Base-by-base conservation (phyloP, 1,140 invertebrate species). In the Drosophila neocordata region DNA sequence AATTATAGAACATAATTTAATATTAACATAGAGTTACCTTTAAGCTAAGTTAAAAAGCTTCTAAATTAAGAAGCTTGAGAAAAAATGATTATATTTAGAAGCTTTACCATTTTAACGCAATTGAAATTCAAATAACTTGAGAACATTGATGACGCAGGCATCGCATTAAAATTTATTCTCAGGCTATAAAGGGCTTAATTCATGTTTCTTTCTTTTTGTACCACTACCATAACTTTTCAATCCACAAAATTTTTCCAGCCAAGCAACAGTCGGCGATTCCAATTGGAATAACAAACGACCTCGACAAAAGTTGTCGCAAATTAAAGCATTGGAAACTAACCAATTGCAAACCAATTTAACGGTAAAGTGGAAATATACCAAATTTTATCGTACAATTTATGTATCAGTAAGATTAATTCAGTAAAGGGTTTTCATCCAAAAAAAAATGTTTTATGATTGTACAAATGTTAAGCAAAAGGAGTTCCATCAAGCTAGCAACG, bases 261-360 rank as follows among this genome's bases (percentile, higher is more conserved):
- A 20, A 27, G 48, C 63, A 65, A 60, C 69, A 73, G 67, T 59
- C 55, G 72, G 55, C 65, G 15, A 66, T 67, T 84, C 65, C 38
- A 68, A 64, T 62, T 61, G 80, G 35, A 83, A 83, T 75, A 90
- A 87, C 71, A 78, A 87, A 90, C 82, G 87, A 90, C 87, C 87
- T 90, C 87, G 87, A 83, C 76, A 72, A 74, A 89, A 79, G 78
- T 76, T 89, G 80, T 79, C 75, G 69, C 75, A 85, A 79, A 74
- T 79, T 73, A 61, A 76, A 69, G 64, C 71, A 57, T 44, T 44
- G 52, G 20, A 34, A 44, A 62, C 27, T 67, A 62, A 41, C 34
- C 27, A 41, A 18, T 52, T 44, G 22, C 7, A 52, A 55, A 60
- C 56, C 37, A 18, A 63, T 31, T 51, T 4, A 57, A 41, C 24